Base-by-base conservation (phyloP, 2,888 invertebrate genomes). In the Ceraclea dissimilis region DNA sequence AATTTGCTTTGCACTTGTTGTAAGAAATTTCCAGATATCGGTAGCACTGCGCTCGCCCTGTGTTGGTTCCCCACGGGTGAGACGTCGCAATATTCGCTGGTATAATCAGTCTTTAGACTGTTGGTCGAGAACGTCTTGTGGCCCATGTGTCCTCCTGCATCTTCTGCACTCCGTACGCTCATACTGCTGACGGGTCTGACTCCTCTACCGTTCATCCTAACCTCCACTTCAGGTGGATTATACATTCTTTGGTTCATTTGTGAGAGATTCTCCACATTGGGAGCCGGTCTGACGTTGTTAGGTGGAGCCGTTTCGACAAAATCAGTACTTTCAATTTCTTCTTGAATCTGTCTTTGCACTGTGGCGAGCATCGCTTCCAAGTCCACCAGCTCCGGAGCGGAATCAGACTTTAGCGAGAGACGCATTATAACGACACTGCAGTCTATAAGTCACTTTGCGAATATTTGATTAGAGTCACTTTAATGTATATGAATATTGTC, bases 321-420 rank as follows among this genome's bases (percentile, higher is more conserved):
- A 16, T 52, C 57, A 13, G 34, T 34, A 52, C 72, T 49, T 34
- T 74, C 76, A 1, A 78, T 76, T 62, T 78, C 78, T 53, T 75
- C 69, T 62, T 78, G 76, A 5, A 78, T 61, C 57, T 78, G 76
- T 0, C 69, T 73, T 56, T 77, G 77, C 1, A 78, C 77, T 61
- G 74, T 71, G 0, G 76, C 76, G 18, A 78, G 64, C 78, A 78
- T 77, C 60, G 77, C 76, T 57, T 78, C 78, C 10, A 78, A 59
- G 54, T 78, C 78, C 0, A 75, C 76, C 46, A 78, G 61, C 62
- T 78, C 76, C 4, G 1, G 54, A 1, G 58, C 52, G 21, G 54
- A 54, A 33, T 54, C 54, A 5, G 58, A 58, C 16, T 57, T 50
- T 10, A 47, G 39, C 1, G 58, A 58, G 43, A 51, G 51, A 39